phyloP scores from a whole-genome alignment of 2,888 invertebrate genomes.

The Daptonema setosum region DNA sequence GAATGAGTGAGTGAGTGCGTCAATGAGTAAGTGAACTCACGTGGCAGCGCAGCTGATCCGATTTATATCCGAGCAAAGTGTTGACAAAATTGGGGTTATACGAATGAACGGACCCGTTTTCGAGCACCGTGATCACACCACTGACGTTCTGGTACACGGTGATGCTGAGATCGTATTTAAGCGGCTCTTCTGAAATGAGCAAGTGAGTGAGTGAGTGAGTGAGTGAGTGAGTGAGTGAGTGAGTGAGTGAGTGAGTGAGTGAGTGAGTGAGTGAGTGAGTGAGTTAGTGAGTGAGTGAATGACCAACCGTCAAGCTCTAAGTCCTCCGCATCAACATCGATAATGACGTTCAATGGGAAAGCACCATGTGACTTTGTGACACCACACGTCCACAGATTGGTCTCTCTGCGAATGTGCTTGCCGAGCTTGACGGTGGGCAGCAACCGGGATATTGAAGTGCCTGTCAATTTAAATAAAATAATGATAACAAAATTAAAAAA shows the following conservation, averaged over 20 bases:
- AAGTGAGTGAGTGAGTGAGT: too few relatives aligned
- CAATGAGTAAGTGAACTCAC: background rate
- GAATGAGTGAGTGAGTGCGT: background rate
- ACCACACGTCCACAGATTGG: background rate
- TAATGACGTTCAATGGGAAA: background rate
- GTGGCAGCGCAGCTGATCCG: background rate
- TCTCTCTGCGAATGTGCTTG: too few relatives aligned
- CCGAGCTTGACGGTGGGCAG: slow-evolving; percentile 27
- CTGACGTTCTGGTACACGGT: slow-evolving; percentile 40
- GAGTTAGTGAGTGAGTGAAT: too few relatives aligned
- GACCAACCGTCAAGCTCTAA: too few relatives aligned
- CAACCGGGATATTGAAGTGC: slow-evolving; percentile 18
- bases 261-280: too few relatives aligned
- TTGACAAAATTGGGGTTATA: slow-evolving; percentile 47
- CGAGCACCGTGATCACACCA: slow-evolving; percentile 43
- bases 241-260: too few relatives aligned
- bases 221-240: too few relatives aligned
- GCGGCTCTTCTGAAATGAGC: background rate
- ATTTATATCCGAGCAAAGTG: slow-evolving; percentile 42
- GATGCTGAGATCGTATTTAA: slow-evolving; percentile 10
- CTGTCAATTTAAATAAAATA: too few relatives aligned
- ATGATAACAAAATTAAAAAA: too few relatives aligned
- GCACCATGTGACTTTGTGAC: background rate
- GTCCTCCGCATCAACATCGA: too few relatives aligned
- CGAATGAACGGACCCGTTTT: slow-evolving; percentile 41